Base-by-base conservation (phyloP, 2,113 vertebrate genomes). In the Craseonycteris thonglongyai region DNA sequence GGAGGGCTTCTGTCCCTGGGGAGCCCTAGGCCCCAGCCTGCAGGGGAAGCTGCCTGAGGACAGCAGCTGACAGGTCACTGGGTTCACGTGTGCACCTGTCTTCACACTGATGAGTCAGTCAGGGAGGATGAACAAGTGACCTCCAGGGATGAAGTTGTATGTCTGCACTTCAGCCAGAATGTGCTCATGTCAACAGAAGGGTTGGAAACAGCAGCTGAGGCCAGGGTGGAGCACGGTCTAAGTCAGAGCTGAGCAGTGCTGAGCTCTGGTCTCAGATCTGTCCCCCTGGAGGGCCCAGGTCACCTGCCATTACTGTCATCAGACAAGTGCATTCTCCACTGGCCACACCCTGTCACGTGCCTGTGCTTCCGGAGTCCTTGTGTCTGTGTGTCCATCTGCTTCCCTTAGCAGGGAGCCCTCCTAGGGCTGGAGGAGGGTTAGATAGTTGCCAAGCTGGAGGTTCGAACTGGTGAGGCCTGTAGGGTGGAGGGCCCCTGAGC, bases 371-470 rank as follows among this genome's bases (percentile, higher is more conserved):
- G 61, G 59, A 26, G 68, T 90, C 80, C 63, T 30, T 68, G 51
- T 88, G 85, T 95, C 92, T 78, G 68, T 94, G 66, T 95, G 91
- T 96, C 87, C 79, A 81, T 96, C 63, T 45, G 68, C 40, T 33
- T 47, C 14, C 61, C 74, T 38, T 35, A 69, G 2, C 38, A 40
- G 26, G 28, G 61, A 82, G 49, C 51, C 45, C 45, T 69, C 69
- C 42, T 4, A 2, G 58, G n/a, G 16, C 24, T 68, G 56, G 30
- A 30, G 21, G 40, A 5, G 19, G 45, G 35, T 28, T 78, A 88
- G 85, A 33, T 14, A 72, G 42, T 42, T 61, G 8, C 56, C 56
- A 40, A 22, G 40, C 75, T 84, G 21, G 30, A 47, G 84, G 22
- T 56, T 68, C 38, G 88, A 49, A 28, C 88, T 66, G 28, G 19